Conservation (phyloP, 2,888 invertebrate genomes). For the Limenitis camilla region DNA sequence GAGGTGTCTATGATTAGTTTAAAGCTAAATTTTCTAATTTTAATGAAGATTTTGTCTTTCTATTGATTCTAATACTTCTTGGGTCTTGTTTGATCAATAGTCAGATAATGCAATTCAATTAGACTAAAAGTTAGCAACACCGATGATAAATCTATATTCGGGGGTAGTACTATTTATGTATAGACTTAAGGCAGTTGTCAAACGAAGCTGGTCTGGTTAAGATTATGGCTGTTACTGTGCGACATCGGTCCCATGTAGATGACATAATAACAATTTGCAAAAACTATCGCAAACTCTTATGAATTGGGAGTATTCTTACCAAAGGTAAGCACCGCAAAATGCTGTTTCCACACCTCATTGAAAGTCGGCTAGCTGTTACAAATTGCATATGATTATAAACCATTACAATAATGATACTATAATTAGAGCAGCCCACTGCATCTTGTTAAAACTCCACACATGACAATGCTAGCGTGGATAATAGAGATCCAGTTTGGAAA, state of each 20-base stretch:
- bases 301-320: background rate
- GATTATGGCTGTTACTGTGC: no score
- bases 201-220: no score
- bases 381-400: conserved; percentile 64
- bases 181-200: no score
- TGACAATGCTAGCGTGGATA: conserved; percentile 16
- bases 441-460: conserved; percentile 37
- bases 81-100: no score
- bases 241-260: no score
- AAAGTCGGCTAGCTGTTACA: conserved; percentile 56
- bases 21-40: no score
- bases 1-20: no score
- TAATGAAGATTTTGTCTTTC: no score
- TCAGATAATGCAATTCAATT: background rate
- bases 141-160: no score
- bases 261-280: background rate
- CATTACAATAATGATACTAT: conserved; percentile 64
- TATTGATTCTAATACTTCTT: no score
- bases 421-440: conserved; percentile 57
- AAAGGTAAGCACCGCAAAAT: conserved; percentile 50
- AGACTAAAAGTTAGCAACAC: no score
- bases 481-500: conserved; percentile 1
- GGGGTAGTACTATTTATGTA: no score
- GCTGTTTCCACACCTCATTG: conserved; percentile 69
- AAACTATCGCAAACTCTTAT: background rate